Evolutionary conservation across 2,113 vertebrate genomes (phyloP), one percentile per base, ranked within the genome.

Genomic region (Sorex fumeus): DNA sequence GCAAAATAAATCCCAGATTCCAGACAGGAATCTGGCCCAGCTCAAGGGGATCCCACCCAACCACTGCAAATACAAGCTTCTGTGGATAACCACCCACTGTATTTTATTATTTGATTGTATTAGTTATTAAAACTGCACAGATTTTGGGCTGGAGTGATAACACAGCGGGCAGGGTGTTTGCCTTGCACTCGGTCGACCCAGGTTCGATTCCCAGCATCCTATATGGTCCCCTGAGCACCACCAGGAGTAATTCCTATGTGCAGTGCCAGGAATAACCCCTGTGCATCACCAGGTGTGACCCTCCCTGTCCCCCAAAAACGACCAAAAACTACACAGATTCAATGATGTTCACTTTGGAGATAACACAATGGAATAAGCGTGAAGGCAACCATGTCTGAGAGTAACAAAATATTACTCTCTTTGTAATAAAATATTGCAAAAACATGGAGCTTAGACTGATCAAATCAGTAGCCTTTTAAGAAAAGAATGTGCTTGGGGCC

Each of bases 261-360:
- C n/a, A n/a, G n/a, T n/a, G n/a, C n/a, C n/a, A n/a, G n/a, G n/a
- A n/a, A n/a, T n/a, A n/a, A n/a, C n/a, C n/a, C n/a, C n/a, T n/a
- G n/a, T n/a, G n/a, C n/a, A n/a, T n/a, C n/a, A n/a, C n/a, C n/a
- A n/a, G n/a, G n/a, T n/a, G n/a, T n/a, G n/a, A n/a, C n/a, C n/a
- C n/a, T n/a, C n/a, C n/a, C n/a, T n/a, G n/a, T n/a, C n/a, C n/a
- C n/a, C n/a, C n/a, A n/a, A n/a, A n/a, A n/a, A n/a, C n/a, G n/a
- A n/a, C n/a, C n/a, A n/a, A 36, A 84, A 77, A 71, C 36, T 67
- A 36, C 32, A 84, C 19, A 62, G 13, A 82, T 45, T 86, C 50
- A 64, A n/a, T 15, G 64, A 47, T 70, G 30, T 27, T 88, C 77
- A 70, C n/a, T 95, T 93, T 91, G 67, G 83, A 91, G n/a, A 81